Percentiles rank a stretch among this genome's conserved stretches.
These are phyloP conservation scores for Drepana falcataria DNA, from an alignment of 2,888 invertebrate genomes.

Conservation along the genomic window DNA sequence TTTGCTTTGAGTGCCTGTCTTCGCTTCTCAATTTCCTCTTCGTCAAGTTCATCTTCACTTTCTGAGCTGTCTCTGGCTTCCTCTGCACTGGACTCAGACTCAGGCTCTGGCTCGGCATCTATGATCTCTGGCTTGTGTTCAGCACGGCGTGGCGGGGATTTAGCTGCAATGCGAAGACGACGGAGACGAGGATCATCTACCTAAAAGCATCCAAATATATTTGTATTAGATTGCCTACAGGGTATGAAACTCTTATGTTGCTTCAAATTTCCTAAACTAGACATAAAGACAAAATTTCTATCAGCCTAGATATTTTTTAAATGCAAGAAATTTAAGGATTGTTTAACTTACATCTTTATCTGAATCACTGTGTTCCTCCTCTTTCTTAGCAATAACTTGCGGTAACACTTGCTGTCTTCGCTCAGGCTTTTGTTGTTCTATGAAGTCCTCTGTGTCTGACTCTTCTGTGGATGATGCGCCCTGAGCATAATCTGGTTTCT, in stretches of 20 bases:
- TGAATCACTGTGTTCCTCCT: conserved; percentile 58
- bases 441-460: conserved; percentile 92
- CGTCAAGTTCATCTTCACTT: conserved; percentile 91
- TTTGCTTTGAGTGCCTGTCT: conserved; percentile 78
- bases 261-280: no score
- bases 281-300: no score
- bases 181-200: conserved; percentile 91
- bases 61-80: conserved; percentile 74
- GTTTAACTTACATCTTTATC: conserved; percentile 57
- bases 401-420: conserved; percentile 57
- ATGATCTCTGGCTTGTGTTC: conserved; percentile 77
- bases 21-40: conserved; percentile 90
- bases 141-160: conserved; percentile 72
- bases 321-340: no score
- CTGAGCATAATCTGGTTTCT: conserved; percentile 97
- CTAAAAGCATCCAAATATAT: conserved; percentile 29
- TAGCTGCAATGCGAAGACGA: conserved; percentile 79
- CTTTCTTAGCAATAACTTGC: conserved; percentile 49
- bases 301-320: no score
- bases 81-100: conserved; percentile 66
- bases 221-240: no score
- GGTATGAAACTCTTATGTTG: no score
- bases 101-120: conserved; percentile 62
- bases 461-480: conserved; percentile 91
- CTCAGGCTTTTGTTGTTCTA: conserved; percentile 79